Evolutionary conservation across 2,113 vertebrate species (phyloP).

Genomic region (Elaphurus davidianus): DNA sequence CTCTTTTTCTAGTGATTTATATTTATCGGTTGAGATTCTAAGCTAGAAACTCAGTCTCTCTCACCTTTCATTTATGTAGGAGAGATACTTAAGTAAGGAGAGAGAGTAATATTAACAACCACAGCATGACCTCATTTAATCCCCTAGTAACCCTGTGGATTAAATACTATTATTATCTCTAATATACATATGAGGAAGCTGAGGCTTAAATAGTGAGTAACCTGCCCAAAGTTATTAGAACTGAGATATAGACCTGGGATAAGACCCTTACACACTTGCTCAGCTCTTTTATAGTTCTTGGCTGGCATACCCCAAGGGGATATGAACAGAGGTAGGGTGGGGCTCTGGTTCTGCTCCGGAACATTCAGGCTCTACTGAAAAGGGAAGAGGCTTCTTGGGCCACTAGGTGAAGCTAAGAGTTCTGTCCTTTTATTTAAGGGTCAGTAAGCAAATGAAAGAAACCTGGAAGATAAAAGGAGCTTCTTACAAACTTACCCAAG

Average conservation of each 20-base stretch:
- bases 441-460: not conserved
- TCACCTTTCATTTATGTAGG: not conserved
- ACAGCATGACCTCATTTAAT: not conserved
- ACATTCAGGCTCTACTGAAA: not conserved
- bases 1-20: not conserved
- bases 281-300: not conserved
- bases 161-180: not conserved
- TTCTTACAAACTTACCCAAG: not conserved
- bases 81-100: not conserved
- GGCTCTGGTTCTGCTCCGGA: not conserved
- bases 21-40: not conserved
- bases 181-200: not conserved
- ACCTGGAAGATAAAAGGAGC: not conserved
- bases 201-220: not conserved
- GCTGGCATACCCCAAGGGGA: not conserved
- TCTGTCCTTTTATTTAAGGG: not conserved
- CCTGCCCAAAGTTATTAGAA: not conserved
- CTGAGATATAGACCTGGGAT: not conserved
- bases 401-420: not conserved
- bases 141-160: not conserved
- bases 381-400: not conserved
- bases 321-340: not conserved
- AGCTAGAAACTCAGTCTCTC: not conserved
- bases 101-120: not conserved
- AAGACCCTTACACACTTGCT: not conserved